These are phyloP conservation scores for Neuroscelio doddi DNA, from an alignment of 2,888 invertebrate species.

Conservation along the genomic window DNA sequence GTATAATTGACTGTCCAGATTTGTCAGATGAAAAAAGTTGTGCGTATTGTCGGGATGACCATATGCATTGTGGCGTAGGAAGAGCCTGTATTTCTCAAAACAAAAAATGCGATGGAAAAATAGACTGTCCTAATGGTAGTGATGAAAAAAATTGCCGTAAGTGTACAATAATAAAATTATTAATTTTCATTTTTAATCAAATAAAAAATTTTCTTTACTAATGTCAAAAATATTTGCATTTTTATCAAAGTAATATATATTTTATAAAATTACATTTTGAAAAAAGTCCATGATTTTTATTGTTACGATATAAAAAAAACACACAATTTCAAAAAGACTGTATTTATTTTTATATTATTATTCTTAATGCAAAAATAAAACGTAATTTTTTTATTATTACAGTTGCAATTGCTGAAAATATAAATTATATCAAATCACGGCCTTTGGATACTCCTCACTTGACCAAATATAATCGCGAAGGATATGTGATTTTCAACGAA, in stretches of 20 bases:
- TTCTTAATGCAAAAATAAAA: too few species aligned
- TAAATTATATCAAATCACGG: conserved; percentile 78
- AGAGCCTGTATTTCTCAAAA: conserved; percentile 81
- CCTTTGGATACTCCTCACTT: conserved; percentile 81
- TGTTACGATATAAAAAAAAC: too few species aligned
- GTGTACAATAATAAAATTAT: too few species aligned
- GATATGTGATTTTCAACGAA: conserved; percentile 90
- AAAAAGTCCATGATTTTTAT: too few species aligned
- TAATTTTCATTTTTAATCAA: background rate
- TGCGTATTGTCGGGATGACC: conserved; percentile 82
- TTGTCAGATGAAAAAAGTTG: conserved; percentile 87
- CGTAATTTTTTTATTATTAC: too few species aligned
- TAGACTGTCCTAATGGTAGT: conserved; percentile 89
- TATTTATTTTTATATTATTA: too few species aligned
- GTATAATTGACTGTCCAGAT: conserved; percentile 88
- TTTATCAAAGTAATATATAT: too few species aligned
- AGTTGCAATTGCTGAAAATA: conserved; percentile 85
- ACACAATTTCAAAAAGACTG: conserved; percentile 5
- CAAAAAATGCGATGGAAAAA: conserved; percentile 85
- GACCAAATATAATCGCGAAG: conserved; percentile 80
- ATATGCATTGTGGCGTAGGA: conserved; percentile 86
- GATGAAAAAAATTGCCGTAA: conserved; percentile 91
- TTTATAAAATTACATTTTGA: too few species aligned
- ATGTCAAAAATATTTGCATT: too few species aligned
- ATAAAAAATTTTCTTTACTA: too few species aligned